Evolutionary conservation across 2,888 invertebrate species (phyloP).

Genomic region (Chrysolina haemoptera): DNA sequence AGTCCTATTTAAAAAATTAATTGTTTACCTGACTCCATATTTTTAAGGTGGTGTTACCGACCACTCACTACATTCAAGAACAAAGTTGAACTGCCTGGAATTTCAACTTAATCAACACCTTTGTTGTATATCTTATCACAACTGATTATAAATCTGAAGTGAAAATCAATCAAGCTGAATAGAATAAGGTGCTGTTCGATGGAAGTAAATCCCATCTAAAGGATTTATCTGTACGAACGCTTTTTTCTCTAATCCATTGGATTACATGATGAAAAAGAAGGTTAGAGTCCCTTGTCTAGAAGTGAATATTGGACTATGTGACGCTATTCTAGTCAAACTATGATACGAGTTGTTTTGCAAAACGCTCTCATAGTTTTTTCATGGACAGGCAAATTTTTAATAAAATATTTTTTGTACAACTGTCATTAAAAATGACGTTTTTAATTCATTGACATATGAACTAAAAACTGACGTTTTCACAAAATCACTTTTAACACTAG

Average conservation of each 20-base stretch:
- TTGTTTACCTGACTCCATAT: slow-evolving; percentile 34
- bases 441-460: too few relatives aligned
- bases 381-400: too few relatives aligned
- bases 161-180: slow-evolving; percentile 7
- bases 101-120: not conserved
- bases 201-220: not conserved
- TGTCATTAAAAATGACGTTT: too few relatives aligned
- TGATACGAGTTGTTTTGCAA: too few relatives aligned
- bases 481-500: too few relatives aligned
- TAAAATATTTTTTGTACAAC: too few relatives aligned
- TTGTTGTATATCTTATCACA: slow-evolving; percentile 28
- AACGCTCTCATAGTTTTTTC: too few relatives aligned
- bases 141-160: not conserved
- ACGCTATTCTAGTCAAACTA: too few relatives aligned
- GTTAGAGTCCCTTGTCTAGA: too few relatives aligned
- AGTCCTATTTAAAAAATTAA: too few relatives aligned
- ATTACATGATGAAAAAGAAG: not conserved
- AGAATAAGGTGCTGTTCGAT: not conserved
- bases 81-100: slow-evolving; percentile 28
- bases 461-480: too few relatives aligned
- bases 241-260: not conserved
- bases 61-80: slow-evolving; percentile 28
- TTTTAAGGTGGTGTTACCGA: slow-evolving; percentile 7
- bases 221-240: not conserved
- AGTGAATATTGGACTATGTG: too few relatives aligned